These are phyloP conservation scores for Ranitomeya imitator DNA, from an alignment of 2,113 vertebrate genomes.

Conservation along the genomic window DNA sequence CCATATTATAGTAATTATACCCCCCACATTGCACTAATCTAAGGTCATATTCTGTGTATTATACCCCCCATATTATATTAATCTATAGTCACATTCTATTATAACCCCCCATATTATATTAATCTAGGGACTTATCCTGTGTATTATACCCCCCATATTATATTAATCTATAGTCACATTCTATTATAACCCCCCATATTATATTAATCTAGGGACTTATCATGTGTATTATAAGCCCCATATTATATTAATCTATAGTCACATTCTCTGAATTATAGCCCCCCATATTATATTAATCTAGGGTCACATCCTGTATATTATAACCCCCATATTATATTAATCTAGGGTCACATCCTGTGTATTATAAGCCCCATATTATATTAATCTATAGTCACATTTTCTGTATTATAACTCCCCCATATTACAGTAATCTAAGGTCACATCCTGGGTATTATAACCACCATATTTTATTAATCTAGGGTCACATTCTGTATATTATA, in stretches of 20 bases:
- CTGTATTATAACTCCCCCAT: background rate
- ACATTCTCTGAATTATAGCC: background rate
- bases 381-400: background rate
- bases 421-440: background rate
- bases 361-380: background rate
- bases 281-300: background rate
- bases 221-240: background rate
- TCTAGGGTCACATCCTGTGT: background rate
- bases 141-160: background rate
- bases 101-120: background rate
- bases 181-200: no score
- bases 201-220: background rate
- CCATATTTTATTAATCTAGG: background rate
- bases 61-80: no score
- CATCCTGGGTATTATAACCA: background rate
- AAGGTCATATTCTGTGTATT: background rate
- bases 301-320: background rate
- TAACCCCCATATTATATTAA: background rate
- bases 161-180: background rate
- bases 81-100: background rate
- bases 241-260: background rate
- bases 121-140: background rate
- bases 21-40: background rate
- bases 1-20: no score
- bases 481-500: slow-evolving; percentile 5